Conservation (phyloP, 1,140 invertebrate species). For the Chelonus insularis region DNA sequence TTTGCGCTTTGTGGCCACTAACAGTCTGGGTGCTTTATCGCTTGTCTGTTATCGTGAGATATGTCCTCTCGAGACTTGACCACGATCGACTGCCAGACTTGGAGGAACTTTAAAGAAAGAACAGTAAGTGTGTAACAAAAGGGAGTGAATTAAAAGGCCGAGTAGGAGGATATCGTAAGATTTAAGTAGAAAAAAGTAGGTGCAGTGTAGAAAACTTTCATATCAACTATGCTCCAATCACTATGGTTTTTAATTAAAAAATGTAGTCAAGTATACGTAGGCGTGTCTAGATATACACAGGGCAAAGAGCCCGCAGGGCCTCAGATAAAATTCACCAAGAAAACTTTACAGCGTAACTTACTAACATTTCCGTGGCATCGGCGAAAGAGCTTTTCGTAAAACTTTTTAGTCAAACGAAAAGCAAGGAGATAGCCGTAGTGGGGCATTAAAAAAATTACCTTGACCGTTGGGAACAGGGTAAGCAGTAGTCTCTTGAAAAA, state of each 20-base stretch:
- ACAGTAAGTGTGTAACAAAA: background rate
- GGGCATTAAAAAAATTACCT: slow-evolving; percentile 30
- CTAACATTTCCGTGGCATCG: slow-evolving; percentile 9
- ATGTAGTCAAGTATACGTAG: background rate
- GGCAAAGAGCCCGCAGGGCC: slow-evolving; percentile 16
- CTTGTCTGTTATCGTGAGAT: slow-evolving; percentile 1
- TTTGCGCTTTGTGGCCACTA: background rate
- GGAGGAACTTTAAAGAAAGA: background rate
- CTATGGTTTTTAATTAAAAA: slow-evolving; percentile 27
- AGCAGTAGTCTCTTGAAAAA: background rate
- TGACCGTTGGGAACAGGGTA: slow-evolving; percentile 18
- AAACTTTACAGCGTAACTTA: slow-evolving; percentile 17
- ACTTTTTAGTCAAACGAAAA: background rate
- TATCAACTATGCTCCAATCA: slow-evolving; percentile 25
- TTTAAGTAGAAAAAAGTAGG: background rate
- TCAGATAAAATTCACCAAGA: slow-evolving; percentile 15
- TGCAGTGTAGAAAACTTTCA: slow-evolving; percentile 1
- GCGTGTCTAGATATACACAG: slow-evolving; percentile 6
- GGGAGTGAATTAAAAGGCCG: background rate
- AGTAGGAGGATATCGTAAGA: background rate
- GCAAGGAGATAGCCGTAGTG: background rate
- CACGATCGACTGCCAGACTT: slow-evolving; percentile 7
- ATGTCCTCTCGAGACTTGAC: background rate
- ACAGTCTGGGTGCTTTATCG: slow-evolving; percentile 7
- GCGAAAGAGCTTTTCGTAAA: slow-evolving; percentile 11